phyloP scores from a whole-genome alignment of 2,888 invertebrate genomes.

The Acheta domesticus region DNA sequence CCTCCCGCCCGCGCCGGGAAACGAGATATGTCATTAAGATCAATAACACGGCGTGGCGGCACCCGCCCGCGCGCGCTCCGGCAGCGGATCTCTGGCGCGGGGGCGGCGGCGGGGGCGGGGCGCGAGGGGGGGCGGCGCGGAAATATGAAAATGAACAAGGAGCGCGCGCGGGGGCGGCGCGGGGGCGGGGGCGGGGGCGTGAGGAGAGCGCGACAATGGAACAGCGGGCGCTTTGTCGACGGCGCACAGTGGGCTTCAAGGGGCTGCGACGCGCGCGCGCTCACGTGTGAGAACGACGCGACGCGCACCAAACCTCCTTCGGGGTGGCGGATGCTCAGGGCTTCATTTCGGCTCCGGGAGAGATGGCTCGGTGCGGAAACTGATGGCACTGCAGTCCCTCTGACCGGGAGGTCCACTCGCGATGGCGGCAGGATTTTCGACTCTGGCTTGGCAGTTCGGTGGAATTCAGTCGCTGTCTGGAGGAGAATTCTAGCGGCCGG shows the following conservation, averaged over 20 bases:
- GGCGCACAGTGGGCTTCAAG: not conserved
- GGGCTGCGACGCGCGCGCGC: too few species aligned
- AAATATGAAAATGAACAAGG: conserved; percentile 1
- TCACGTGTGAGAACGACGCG: too few species aligned
- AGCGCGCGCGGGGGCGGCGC: not conserved
- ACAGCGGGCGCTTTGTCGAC: conserved; percentile 12
- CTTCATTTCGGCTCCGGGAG: too few species aligned
- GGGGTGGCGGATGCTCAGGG: too few species aligned
- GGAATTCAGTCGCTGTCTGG: too few species aligned
- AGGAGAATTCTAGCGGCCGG: too few species aligned
- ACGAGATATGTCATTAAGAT: conserved; percentile 18
- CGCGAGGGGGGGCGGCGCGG: not conserved
- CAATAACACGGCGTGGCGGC: not conserved
- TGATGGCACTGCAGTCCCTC: too few species aligned
- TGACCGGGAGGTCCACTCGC: too few species aligned
- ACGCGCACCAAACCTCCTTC: too few species aligned
- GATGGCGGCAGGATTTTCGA: too few species aligned
- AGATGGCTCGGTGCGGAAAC: too few species aligned
- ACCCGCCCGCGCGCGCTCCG: not conserved
- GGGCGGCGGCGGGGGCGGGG: not conserved
- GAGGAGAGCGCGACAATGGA: not conserved
- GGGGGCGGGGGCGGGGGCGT: not conserved
- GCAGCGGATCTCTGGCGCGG: not conserved
- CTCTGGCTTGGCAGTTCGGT: too few species aligned
- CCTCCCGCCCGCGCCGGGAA: not conserved